Conservation (phyloP, 64 coral and sea anemone species). For the Montipora capricornis region DNA sequence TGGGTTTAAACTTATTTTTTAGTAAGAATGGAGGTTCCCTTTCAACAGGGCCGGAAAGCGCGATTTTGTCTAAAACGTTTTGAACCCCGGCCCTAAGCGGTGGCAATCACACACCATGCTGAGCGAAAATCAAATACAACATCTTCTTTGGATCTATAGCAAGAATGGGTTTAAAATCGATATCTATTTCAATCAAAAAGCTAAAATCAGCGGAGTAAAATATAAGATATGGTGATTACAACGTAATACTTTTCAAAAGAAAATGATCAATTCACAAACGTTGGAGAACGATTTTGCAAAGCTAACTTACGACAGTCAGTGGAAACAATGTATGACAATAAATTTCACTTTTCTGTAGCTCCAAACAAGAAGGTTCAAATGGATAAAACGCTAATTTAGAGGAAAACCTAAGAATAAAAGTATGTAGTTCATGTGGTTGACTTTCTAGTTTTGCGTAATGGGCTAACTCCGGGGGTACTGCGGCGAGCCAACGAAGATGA, state of each 20-base stretch:
- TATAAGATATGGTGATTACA: background rate
- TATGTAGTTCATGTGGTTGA: conserved; percentile 55
- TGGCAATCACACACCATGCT: background rate
- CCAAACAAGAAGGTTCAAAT: background rate
- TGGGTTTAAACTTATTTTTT: too few species aligned
- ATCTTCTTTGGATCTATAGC: too few species aligned
- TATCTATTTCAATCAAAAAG: conserved; percentile 2
- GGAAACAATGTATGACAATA: background rate
- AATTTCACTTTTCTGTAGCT: background rate
- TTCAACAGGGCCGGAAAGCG: too few species aligned
- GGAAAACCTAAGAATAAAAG: background rate
- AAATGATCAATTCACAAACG: background rate
- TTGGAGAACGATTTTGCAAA: background rate
- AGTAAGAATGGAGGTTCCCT: too few species aligned
- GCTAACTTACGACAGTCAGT: too few species aligned
- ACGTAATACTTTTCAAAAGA: background rate
- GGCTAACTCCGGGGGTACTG: conserved; percentile 74
- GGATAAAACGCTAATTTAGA: background rate
- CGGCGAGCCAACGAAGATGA: conserved; percentile 72
- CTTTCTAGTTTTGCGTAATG: conserved; percentile 91
- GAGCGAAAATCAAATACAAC: too few species aligned
- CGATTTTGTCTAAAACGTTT: too few species aligned
- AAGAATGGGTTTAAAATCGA: background rate
- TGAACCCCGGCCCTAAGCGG: too few species aligned
- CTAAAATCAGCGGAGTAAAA: background rate